These are phyloP conservation scores for Heteronetta atricapilla DNA, from an alignment of 2,113 vertebrate genomes.

Conservation along the genomic window DNA sequence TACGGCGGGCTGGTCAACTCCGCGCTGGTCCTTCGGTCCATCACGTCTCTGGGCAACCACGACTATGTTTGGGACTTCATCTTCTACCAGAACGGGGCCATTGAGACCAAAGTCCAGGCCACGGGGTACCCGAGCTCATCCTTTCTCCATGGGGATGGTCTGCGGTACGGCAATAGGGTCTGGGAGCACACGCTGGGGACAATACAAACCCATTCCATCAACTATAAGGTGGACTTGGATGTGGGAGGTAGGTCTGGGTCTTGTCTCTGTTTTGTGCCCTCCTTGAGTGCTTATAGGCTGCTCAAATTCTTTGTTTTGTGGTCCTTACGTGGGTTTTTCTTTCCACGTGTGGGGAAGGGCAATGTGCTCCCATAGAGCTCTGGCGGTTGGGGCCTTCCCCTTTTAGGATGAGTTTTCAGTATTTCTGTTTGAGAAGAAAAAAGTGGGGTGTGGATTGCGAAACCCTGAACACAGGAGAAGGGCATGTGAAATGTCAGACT, in stretches of 20 bases:
- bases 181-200: constrained; percentile 84
- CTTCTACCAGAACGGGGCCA: constrained; percentile 84
- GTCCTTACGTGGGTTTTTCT: not conserved
- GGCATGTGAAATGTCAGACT: not conserved
- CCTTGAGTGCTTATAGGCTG: rapidly evolving
- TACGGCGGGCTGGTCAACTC: constrained; percentile 84
- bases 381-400: too few species aligned
- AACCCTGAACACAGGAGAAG: not conserved
- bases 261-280: not conserved
- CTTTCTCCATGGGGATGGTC: constrained; percentile 66
- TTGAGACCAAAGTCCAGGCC: constrained; percentile 71
- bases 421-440: not conserved
- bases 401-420: not conserved
- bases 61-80: constrained; percentile 90
- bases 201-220: constrained; percentile 86
- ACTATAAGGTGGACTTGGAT: constrained; percentile 90
- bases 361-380: not conserved
- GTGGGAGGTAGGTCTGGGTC: constrained; percentile 78
- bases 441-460: not conserved
- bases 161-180: constrained; percentile 82
- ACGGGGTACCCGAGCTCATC: constrained; percentile 84
- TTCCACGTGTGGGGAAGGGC: rapidly evolving
- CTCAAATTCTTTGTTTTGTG: rapidly evolving
- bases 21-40: constrained; percentile 81
- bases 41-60: constrained; percentile 86